Percentiles rank a stretch among this genome's conserved stretches.
phyloP scores from a whole-genome alignment of 2,888 invertebrate genomes.

The Blastobasis adustella region DNA sequence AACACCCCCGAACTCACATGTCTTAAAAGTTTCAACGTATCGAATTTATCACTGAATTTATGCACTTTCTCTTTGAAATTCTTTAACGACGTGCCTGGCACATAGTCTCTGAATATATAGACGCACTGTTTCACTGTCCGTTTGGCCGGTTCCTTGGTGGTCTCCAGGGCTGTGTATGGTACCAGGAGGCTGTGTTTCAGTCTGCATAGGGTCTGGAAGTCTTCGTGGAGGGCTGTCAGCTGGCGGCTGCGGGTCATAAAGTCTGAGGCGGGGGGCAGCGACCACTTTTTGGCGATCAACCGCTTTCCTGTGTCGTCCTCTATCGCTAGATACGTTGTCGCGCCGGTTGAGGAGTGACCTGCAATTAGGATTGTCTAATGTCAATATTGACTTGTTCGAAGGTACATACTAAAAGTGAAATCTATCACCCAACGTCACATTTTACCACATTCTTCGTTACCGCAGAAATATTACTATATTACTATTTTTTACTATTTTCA shows the following conservation, averaged over 20 bases:
- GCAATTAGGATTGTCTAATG: slow-evolving; percentile 3
- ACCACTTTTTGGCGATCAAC: slow-evolving; percentile 86
- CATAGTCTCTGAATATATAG: slow-evolving; percentile 82
- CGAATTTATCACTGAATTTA: slow-evolving; percentile 41
- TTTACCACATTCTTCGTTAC: no score
- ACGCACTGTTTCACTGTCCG: slow-evolving; percentile 57
- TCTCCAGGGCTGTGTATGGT: slow-evolving; percentile 83
- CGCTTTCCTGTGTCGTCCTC: slow-evolving; percentile 83
- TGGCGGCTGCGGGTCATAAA: slow-evolving; percentile 69
- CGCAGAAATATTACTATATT: no score
- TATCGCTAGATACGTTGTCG: slow-evolving; percentile 83
- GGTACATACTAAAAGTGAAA: background rate
- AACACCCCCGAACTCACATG: slow-evolving; percentile 83
- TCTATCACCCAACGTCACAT: background rate
- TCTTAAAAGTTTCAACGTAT: slow-evolving; percentile 65
- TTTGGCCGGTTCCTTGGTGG: slow-evolving; percentile 73
- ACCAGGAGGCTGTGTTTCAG: slow-evolving; percentile 83
- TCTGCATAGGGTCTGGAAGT: slow-evolving; percentile 81
- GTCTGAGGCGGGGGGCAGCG: slow-evolving; percentile 55
- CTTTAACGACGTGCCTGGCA: slow-evolving; percentile 64
- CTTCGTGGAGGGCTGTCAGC: slow-evolving; percentile 83
- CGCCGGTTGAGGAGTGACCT: slow-evolving; percentile 85
- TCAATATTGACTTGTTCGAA: slow-evolving; percentile 7
- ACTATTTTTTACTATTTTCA: no score
- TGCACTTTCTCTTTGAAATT: slow-evolving; percentile 32